phyloP scores from a whole-genome alignment of 1,140 invertebrate genomes.

The Manduca sexta region DNA sequence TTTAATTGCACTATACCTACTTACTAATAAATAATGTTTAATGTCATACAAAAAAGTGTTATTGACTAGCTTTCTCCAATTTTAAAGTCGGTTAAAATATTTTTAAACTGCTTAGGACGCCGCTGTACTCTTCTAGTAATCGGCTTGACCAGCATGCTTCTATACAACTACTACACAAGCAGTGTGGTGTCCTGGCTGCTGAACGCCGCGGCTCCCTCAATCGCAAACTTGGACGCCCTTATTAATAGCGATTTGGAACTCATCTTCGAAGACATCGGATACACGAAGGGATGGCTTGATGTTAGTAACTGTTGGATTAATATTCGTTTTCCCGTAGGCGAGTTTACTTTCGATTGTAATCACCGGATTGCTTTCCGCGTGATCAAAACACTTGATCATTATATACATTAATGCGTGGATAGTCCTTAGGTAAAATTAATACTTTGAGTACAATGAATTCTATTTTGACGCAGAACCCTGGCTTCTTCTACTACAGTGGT shows the following conservation, averaged over 20 bases:
- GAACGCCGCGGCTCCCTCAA: constrained; percentile 46
- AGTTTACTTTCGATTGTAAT: no score
- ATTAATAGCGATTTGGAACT: constrained; percentile 55
- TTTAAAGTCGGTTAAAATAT: constrained; percentile 4
- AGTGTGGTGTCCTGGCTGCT: constrained; percentile 68
- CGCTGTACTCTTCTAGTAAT: constrained; percentile 44
- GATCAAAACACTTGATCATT: no score
- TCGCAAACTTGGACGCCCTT: constrained; percentile 47
- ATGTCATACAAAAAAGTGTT: no score
- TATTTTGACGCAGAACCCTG: constrained; percentile 34
- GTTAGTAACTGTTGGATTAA: constrained; percentile 19
- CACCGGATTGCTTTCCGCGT: no score
- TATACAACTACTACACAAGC: constrained; percentile 71
- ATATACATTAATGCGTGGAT: no score
- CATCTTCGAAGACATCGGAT: constrained; percentile 65
- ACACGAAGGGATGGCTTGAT: constrained; percentile 59
- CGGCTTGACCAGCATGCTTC: constrained; percentile 54
- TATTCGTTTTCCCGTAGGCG: no score
- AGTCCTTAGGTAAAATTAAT: no score
- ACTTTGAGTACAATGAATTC: not conserved
- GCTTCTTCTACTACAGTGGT: constrained; percentile 55
- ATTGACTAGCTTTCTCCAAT: no score
- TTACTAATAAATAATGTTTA: no score
- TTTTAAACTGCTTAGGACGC: constrained; percentile 32
- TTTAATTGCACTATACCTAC: no score